Evolutionary conservation across 64 coral and sea anemone genomes (phyloP).

Genomic region (Trachythela sp.): DNA sequence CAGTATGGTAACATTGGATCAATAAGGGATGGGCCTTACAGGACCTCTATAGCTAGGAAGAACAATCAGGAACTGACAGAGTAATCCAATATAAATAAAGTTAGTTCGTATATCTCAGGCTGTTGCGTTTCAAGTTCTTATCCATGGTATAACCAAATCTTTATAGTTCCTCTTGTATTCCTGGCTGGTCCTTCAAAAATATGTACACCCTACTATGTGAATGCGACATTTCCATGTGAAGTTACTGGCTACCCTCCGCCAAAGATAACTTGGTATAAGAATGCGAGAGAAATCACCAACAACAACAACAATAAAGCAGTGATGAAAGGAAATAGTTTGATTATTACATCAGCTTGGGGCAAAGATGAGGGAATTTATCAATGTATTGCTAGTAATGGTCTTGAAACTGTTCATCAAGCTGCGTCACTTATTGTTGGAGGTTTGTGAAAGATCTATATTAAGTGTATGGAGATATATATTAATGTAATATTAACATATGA

Average conservation of each 20-base stretch:
- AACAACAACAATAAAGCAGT: not conserved
- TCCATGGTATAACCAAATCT: not conserved
- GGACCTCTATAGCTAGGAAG: no score
- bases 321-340: not conserved
- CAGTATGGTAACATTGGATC: no score
- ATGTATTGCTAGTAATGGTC: slow-evolving; percentile 6
- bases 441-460: not conserved
- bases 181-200: not conserved
- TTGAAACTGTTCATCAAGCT: not conserved
- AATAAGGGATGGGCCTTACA: no score
- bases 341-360: not conserved
- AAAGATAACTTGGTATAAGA: not conserved
- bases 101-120: no score
- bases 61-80: no score
- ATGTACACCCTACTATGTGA: not conserved
- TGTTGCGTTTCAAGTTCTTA: no score
- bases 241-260: not conserved
- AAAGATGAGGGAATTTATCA: slow-evolving; percentile 12
- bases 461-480: no score
- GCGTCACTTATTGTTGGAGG: not conserved
- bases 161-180: not conserved
- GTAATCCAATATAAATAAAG: no score
- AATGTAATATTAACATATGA: no score
- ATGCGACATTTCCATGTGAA: not conserved
- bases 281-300: not conserved